Percentiles rank a stretch among this genome's conserved stretches.
phyloP scores from a whole-genome alignment of 2,888 invertebrate genomes.

The Dichetophora obliterata region DNA sequence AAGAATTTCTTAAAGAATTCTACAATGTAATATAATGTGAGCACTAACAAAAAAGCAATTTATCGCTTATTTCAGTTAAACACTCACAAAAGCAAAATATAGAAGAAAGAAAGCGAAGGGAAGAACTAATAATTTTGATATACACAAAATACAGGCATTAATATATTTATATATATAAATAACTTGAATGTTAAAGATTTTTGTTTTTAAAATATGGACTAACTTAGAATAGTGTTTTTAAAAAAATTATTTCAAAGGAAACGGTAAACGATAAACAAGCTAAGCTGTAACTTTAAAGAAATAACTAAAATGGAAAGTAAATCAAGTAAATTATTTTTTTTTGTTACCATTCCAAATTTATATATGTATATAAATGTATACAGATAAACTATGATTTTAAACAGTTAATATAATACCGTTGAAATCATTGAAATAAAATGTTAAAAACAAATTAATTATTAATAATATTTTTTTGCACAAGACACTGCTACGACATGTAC shows the following conservation, averaged over 20 bases:
- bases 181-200: too few species aligned
- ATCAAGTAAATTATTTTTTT: background rate
- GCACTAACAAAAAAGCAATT: background rate
- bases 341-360: background rate
- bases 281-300: conserved; percentile 5
- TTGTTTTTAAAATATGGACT: background rate
- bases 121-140: background rate
- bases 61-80: background rate
- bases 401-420: conserved; percentile 11
- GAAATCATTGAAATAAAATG: background rate
- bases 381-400: conserved; percentile 17
- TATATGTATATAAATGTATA: background rate
- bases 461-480: conserved; percentile 59
- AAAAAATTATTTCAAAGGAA: background rate
- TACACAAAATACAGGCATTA: background rate
- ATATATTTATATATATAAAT: background rate
- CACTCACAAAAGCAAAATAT: background rate
- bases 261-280: background rate
- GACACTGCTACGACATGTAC: conserved; percentile 63
- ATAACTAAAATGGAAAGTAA: background rate
- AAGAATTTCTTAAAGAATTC: background rate
- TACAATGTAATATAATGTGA: background rate
- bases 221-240: conserved; percentile 5
- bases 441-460: conserved; percentile 7
- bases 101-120: background rate